Conservation (phyloP, 2,113 vertebrate species). For the Choloepus hoffmanni region DNA sequence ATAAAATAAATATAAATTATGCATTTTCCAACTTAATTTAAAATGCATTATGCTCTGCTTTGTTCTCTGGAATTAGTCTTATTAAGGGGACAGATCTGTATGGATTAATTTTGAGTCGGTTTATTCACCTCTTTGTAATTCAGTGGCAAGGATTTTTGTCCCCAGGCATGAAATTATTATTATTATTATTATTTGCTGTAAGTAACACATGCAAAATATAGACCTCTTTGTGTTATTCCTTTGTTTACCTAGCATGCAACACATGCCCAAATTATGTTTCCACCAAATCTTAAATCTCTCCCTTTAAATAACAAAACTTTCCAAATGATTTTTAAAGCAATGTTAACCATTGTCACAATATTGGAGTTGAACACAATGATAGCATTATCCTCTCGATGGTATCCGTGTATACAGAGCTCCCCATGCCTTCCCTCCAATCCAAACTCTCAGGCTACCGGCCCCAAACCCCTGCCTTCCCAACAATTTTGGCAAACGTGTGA, state of each 20-base stretch:
- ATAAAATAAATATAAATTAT: constrained; percentile 93
- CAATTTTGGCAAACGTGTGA: constrained; percentile 69
- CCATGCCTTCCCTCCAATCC: constrained; percentile 30
- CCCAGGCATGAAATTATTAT: constrained; percentile 89
- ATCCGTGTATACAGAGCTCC: constrained; percentile 43
- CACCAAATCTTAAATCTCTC: constrained; percentile 61
- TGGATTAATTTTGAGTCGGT: constrained; percentile 91
- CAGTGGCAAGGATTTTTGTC: constrained; percentile 89
- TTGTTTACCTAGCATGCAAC: constrained; percentile 84
- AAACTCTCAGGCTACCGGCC: constrained; percentile 40
- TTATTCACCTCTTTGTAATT: constrained; percentile 91
- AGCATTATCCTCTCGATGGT: neutral
- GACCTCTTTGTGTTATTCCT: constrained; percentile 86
- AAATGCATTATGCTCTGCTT: constrained; percentile 91
- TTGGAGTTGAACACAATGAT: constrained; percentile 32
- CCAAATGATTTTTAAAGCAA: constrained; percentile 68
- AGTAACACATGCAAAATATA: constrained; percentile 87
- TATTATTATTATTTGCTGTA: constrained; percentile 86
- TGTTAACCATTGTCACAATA: constrained; percentile 54
- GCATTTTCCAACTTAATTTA: constrained; percentile 92
- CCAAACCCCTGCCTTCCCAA: constrained; percentile 57
- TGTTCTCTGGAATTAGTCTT: constrained; percentile 91
- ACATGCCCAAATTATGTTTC: constrained; percentile 67
- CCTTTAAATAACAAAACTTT: constrained; percentile 84
- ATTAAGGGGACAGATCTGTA: constrained; percentile 91